Base-by-base conservation (phyloP, 1,140 invertebrate genomes). In the Lasaia peninsularis region DNA sequence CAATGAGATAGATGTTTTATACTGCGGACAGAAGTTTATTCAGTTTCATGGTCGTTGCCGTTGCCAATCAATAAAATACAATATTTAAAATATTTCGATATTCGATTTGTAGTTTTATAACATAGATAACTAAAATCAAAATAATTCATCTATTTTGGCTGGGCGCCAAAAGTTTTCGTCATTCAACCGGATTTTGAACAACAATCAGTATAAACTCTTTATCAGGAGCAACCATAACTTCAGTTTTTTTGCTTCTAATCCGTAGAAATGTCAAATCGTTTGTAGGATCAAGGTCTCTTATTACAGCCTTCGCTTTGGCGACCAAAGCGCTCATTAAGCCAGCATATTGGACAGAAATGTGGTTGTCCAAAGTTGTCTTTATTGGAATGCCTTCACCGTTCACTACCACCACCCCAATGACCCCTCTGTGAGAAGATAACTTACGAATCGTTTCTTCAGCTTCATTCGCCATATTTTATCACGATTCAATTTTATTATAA, bases 141-240 rank as follows among this genome's bases (percentile, higher is more conserved):
- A 18, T 44, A 28, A 52, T 33, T 18, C 14, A 12, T n/a, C 32
- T 31, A 32, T 52, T 18, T 21, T 10, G 40, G 40, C 40, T 20
- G 55, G 67, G 51, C 60, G 62, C 64, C 65, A 58, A 32, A 67
- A 63, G 33, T 64, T 55, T 63, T 71, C 54, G 69, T 87, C 72
- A 88, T 63, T 86, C 80, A 57, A 77, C 89, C 6, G 93, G 92
- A 69, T 91, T 92, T 78, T 94, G 93, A 33, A 94, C 89, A 0
- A 94, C 93, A 62, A 94, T 93, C 18, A 94, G 75, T 60, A 94
- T 91, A 73, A 93, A 94, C 60, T 94, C 92, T 78, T 92, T 93
- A 66, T 93, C 92, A 12, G 96, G 96, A 8, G 96, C 95, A 6
- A 98, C 93, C 92, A 98, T 94, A 44, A 98, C 95, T 91, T 98